Percentiles rank a stretch among this genome's conserved stretches.
phyloP scores from a whole-genome alignment of 1,140 invertebrate species.

The Monochamus saltuarius region DNA sequence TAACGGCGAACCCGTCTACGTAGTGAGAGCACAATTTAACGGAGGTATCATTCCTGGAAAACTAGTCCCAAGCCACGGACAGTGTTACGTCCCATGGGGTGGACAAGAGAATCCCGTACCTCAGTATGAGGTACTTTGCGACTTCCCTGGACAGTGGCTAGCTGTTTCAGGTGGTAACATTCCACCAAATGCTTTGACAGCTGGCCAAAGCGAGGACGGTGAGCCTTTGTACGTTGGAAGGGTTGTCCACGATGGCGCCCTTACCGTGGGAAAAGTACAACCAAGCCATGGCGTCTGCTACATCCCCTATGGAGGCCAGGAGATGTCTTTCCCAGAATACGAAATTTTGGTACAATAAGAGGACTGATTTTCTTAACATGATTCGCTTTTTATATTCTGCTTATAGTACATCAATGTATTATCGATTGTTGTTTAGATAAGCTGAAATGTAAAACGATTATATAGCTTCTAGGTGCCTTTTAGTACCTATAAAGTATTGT shows the following conservation, averaged over 20 bases:
- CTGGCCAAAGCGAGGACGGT: slow-evolving; percentile 71
- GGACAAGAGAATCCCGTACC: slow-evolving; percentile 71
- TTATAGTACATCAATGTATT: too few relatives aligned
- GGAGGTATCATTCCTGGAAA: slow-evolving; percentile 80
- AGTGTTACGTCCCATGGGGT: slow-evolving; percentile 76
- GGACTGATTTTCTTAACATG: too few relatives aligned
- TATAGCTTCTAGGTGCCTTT: slow-evolving; percentile 24
- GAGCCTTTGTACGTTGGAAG: slow-evolving; percentile 72
- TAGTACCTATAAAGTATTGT: slow-evolving; percentile 21
- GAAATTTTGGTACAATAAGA: slow-evolving; percentile 64
- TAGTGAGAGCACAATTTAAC: slow-evolving; percentile 62
- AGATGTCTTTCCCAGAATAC: slow-evolving; percentile 72
- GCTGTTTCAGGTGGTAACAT: slow-evolving; percentile 60
- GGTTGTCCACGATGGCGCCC: slow-evolving; percentile 64
- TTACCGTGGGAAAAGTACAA: slow-evolving; percentile 74
- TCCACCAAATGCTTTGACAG: slow-evolving; percentile 70
- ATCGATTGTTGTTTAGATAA: too few relatives aligned
- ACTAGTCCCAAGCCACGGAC: slow-evolving; percentile 67
- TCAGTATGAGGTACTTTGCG: slow-evolving; percentile 68
- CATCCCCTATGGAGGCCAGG: slow-evolving; percentile 70
- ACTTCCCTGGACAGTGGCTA: slow-evolving; percentile 47
- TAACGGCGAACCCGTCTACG: slow-evolving; percentile 69
- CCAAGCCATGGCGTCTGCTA: slow-evolving; percentile 70
- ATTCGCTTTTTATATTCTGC: too few relatives aligned
- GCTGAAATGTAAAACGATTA: too few relatives aligned